phyloP scores from a whole-genome alignment of 2,113 vertebrate genomes.

The Heteronetta atricapilla region DNA sequence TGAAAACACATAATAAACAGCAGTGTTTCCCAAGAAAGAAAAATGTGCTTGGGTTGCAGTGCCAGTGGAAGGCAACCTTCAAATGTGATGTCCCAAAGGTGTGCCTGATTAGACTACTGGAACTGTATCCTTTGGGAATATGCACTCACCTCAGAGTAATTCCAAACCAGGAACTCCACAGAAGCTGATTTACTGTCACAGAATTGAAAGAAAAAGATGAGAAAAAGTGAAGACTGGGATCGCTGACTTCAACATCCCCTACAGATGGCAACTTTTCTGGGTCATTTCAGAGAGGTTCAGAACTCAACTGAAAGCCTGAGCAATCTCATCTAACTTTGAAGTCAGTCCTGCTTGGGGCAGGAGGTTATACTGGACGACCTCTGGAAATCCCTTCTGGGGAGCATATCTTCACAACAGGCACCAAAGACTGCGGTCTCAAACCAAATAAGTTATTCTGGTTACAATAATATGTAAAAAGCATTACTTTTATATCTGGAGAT shows the following conservation, averaged over 20 bases:
- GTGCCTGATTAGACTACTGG: not conserved
- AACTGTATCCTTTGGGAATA: not conserved
- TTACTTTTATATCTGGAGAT: not conserved
- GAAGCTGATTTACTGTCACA: not conserved
- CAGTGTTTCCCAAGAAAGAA: not conserved
- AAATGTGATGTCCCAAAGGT: not conserved
- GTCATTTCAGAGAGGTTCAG: not conserved
- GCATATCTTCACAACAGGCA: not conserved
- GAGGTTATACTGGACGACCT: not conserved
- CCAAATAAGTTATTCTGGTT: not conserved
- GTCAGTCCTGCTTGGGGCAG: not conserved
- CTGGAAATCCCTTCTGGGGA: not conserved
- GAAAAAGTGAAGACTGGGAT: not conserved
- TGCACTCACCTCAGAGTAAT: not conserved
- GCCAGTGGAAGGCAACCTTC: not conserved
- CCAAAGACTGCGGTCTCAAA: not conserved
- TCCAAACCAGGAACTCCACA: not conserved
- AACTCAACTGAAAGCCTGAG: not conserved
- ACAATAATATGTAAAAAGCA: not conserved
- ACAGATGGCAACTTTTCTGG: not conserved
- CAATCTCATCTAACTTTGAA: not conserved
- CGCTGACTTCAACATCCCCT: not conserved
- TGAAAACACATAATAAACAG: not conserved
- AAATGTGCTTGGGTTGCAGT: not conserved
- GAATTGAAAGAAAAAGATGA: not conserved